Conservation (phyloP, 2,113 vertebrate genomes). For the Brienomyrus brachyistius region DNA sequence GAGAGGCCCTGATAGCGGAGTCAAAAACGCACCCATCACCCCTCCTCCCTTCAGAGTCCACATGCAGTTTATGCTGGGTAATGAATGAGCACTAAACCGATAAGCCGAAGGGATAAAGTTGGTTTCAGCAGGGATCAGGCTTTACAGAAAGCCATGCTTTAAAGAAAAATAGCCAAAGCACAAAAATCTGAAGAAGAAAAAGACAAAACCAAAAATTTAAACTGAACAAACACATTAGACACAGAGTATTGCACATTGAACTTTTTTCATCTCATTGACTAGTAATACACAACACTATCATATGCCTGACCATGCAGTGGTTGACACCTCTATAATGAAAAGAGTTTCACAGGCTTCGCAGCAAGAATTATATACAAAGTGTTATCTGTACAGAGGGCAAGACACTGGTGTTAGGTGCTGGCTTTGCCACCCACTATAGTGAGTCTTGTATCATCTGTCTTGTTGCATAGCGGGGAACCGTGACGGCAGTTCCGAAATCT, state of each 20-base stretch:
- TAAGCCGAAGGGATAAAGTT: not conserved
- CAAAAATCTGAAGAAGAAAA: conserved; percentile 2
- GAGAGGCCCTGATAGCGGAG: not conserved
- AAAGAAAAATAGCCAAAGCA: conserved; percentile 22
- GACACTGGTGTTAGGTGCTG: conserved; percentile 42
- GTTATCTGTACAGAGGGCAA: conserved; percentile 66
- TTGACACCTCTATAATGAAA: conserved; percentile 74
- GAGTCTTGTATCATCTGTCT: conserved; percentile 31
- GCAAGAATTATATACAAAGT: conserved; percentile 80
- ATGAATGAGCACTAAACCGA: conserved; percentile 1
- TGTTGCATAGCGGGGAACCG: conserved; percentile 63
- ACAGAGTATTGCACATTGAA: conserved; percentile 87
- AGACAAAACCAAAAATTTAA: conserved; percentile 17
- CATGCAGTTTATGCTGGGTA: not conserved
- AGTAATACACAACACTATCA: conserved; percentile 69
- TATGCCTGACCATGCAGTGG: conserved; percentile 81
- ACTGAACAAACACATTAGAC: conserved; percentile 16
- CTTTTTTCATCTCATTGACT: conserved; percentile 65
- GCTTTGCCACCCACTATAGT: conserved; percentile 60
- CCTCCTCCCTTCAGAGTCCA: not conserved
- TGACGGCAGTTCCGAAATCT: conserved; percentile 62
- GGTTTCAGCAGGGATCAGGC: conserved; percentile 13
- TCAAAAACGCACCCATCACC: not conserved
- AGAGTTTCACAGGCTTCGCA: conserved; percentile 79
- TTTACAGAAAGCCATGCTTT: conserved; percentile 26